A percentile compares a stretch with the other conserved stretches of the same genome.
Evolutionary conservation across 2,888 invertebrate genomes (phyloP).

Genomic region (Acanthococcus lagerstroemiae): DNA sequence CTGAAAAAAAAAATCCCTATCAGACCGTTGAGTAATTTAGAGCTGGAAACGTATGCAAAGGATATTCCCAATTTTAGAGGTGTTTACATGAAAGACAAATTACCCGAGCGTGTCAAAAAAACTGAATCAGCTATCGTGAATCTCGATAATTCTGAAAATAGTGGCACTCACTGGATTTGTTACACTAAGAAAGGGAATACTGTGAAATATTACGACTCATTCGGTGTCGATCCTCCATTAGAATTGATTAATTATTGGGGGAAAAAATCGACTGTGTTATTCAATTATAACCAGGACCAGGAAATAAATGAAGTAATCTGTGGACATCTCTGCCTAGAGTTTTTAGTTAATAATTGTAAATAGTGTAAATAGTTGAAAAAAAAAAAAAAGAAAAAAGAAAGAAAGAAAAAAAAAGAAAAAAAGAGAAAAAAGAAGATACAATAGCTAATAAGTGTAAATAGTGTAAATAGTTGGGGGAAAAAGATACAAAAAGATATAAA

Average conservation of each 20-base stretch:
- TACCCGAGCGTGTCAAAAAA: constrained; percentile 31
- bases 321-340: not conserved
- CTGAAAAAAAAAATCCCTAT: constrained; percentile 8
- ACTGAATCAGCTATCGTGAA: constrained; percentile 35
- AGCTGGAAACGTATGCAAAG: constrained; percentile 34
- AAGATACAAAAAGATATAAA: too few relatives aligned
- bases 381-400: too few relatives aligned
- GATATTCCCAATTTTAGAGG: constrained; percentile 34
- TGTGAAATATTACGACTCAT: not conserved
- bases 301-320: not conserved
- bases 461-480: too few relatives aligned
- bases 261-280: not conserved
- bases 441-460: too few relatives aligned
- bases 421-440: too few relatives aligned
- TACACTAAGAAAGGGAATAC: constrained; percentile 28
- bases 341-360: too few relatives aligned
- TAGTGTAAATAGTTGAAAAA: too few relatives aligned
- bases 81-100: constrained; percentile 35
- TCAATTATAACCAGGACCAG: not conserved
- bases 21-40: constrained; percentile 33
- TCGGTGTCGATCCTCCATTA: not conserved
- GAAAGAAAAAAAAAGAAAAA: too few relatives aligned
- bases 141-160: constrained; percentile 34
- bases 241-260: not conserved
- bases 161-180: constrained; percentile 36